Base-by-base conservation (phyloP, 2,113 vertebrate genomes). In the Pithys albifrons region DNA sequence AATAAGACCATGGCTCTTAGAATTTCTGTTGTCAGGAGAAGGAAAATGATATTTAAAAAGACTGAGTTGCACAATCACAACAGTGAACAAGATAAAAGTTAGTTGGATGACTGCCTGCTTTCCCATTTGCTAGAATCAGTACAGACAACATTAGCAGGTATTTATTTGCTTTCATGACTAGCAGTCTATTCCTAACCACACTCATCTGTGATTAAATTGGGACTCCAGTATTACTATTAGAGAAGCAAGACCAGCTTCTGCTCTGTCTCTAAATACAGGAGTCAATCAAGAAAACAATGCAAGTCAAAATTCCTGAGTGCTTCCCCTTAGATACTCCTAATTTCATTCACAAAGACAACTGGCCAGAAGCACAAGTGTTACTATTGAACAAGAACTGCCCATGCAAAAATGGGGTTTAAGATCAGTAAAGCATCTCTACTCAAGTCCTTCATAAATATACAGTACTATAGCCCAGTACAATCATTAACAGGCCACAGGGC, bases 401-500 rank as follows among this genome's bases (percentile, higher is more conserved):
- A 73, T 19, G 74, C 59, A 90, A 82, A 94, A 93, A 58, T 24
- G 27, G 54, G 35, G 4, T 85, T 82, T 62, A 80, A 88, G 70
- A 74, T 66, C 58, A 82, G 77, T 59, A 92, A 91, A 93, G 37
- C 33, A 81, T 17, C 57, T 76, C 76, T 85, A 70, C 70, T 89
- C 41, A 91, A 94, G 51, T 86, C 73, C 59, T 86, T 89, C 48
- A 91, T 64, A 92, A 95, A 92, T 48, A 89, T 41, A 93, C 85
- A 91, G 90, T 86, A 93, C 88, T 84, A 89, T 49, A 91, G 71
- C 43, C 67, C 71, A 88, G 75, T n/a, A 69, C 27, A 89, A 89
- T 77, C 55, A 33, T 18, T 51, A 82, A 55, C 35, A 59, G 66
- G 80, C 52, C 84, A 71, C 59, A 70, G 51, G 39, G 69, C 67